Base-by-base conservation (phyloP, 2,797 vertebrate genomes). In the Discoglossus pictus region DNA sequence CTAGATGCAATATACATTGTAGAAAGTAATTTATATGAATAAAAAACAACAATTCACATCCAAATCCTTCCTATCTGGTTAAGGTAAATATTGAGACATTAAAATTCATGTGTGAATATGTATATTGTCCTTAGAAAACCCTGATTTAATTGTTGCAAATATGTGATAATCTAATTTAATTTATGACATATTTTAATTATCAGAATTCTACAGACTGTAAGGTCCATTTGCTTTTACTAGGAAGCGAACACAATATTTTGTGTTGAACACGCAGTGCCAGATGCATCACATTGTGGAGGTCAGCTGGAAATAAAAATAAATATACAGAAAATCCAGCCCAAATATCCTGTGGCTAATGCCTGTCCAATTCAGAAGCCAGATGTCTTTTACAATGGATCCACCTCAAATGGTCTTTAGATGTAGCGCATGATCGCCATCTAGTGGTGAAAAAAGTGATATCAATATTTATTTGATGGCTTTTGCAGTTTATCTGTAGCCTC, bases 281-380 rank as follows among this genome's bases (percentile, higher is more conserved):
- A 70, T 55, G 38, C 42, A 56, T 63, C 60, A 23, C 6, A 56
- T 58, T 51, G 38, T 25, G 18, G 60, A 63, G 67, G 59, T 70
- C 59, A 63, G 51, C 18, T 56, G 5, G 10, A 47, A 18, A 46
- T 46, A 44, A 61, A 55, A 21, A 23, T 9, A 42, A 15, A 58
- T 34, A 55, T 40, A 58, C 34, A 52, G 9, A 52, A 18, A 13
- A 42, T 24, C 16, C 7, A 56, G 52, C 51, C 59, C 51, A 63
- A 62, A 56, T 63, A 70, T 62, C 51, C 23, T 50, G 43, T 63
- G 59, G 67, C 60, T 55, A 63, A 70, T 70, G 25, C 35, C 24
- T 56, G 52, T 56, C 61, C 24, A 39, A 27, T 51, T 42, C 60
- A n/a, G 15, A 58, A 64, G 20, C 60, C 53, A 50, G 60, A 64